A percentile compares a stretch with the other conserved stretches of the same genome.
Conservation (phyloP, 2,113 vertebrate genomes). For the Micronycteris hirsuta region DNA sequence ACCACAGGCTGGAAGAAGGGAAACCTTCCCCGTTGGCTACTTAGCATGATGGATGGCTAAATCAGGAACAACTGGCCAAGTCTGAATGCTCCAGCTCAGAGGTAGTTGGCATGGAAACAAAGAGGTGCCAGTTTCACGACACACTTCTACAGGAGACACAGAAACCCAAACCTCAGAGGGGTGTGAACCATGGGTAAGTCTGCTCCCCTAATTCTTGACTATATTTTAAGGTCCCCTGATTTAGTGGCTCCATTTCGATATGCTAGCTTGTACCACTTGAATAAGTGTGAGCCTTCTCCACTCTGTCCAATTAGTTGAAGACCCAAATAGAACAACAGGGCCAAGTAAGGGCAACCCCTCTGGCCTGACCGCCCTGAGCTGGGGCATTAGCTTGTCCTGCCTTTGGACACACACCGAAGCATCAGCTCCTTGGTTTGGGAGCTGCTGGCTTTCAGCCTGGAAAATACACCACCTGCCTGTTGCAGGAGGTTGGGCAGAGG, state of each 20-base stretch:
- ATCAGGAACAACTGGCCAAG: not conserved
- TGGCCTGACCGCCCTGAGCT: not conserved
- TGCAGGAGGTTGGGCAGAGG: not conserved
- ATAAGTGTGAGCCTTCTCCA: not conserved
- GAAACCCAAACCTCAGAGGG: too few relatives aligned
- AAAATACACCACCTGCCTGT: too few relatives aligned
- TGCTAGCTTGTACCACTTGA: fast-evolving
- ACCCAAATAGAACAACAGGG: not conserved
- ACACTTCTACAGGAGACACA: not conserved
- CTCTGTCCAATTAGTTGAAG: not conserved
- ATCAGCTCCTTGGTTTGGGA: not conserved
- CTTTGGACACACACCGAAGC: not conserved
- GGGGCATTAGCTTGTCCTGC: not conserved
- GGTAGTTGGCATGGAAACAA: too few relatives aligned
- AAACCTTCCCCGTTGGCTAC: not conserved
- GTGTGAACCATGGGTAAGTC: not conserved
- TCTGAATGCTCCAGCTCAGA: too few relatives aligned
- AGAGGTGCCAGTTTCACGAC: too few relatives aligned
- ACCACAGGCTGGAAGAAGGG: not conserved
- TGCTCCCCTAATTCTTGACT: not conserved
- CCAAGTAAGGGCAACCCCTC: not conserved
- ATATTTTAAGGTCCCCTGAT: not conserved
- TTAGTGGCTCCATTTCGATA: not conserved
- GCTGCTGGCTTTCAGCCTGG: not conserved
- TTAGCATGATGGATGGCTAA: not conserved